phyloP scores from a whole-genome alignment of 2,113 vertebrate species.

The Sinocyclocheilus maitianheensis region DNA sequence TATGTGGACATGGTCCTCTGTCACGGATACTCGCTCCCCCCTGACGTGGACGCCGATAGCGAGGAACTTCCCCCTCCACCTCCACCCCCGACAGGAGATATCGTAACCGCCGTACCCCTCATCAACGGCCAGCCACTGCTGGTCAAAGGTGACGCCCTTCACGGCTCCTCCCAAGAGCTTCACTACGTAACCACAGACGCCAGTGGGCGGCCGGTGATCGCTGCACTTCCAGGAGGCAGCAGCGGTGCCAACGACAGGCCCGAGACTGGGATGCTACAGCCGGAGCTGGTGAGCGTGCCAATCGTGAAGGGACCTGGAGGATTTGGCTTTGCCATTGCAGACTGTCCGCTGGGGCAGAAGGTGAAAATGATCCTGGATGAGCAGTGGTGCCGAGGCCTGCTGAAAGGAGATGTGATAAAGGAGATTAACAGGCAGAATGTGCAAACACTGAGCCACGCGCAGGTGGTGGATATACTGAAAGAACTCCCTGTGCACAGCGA shows the following conservation, averaged over 20 bases:
- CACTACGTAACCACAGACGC: constrained; percentile 79
- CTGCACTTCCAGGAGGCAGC: constrained; percentile 77
- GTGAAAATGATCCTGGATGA: constrained; percentile 99
- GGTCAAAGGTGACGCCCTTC: constrained; percentile 68
- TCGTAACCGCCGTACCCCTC: constrained; percentile 73
- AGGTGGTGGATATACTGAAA: constrained; percentile 98
- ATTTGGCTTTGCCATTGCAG: constrained; percentile 96
- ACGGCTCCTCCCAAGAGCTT: constrained; percentile 77
- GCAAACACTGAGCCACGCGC: constrained; percentile 89
- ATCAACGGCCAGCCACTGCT: constrained; percentile 72
- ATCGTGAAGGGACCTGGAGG: constrained; percentile 93
- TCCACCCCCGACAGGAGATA: constrained; percentile 68
- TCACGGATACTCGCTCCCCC: constrained; percentile 92
- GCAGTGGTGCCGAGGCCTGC: constrained; percentile 94
- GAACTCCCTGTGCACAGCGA: constrained; percentile 93
- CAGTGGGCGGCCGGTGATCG: constrained; percentile 72
- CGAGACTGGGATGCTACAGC: constrained; percentile 75
- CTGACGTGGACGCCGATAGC: constrained; percentile 77
- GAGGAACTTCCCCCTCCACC: constrained; percentile 68
- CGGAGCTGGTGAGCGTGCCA: constrained; percentile 88
- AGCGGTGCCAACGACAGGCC: constrained; percentile 78
- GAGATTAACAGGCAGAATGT: constrained; percentile 96
- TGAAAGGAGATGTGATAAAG: constrained; percentile 96
- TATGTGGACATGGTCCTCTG: constrained; percentile 95
- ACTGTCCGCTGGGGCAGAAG: constrained; percentile 94